Evolutionary conservation across 2,113 vertebrate species (phyloP).

Genomic region (Charadrius vociferus): DNA sequence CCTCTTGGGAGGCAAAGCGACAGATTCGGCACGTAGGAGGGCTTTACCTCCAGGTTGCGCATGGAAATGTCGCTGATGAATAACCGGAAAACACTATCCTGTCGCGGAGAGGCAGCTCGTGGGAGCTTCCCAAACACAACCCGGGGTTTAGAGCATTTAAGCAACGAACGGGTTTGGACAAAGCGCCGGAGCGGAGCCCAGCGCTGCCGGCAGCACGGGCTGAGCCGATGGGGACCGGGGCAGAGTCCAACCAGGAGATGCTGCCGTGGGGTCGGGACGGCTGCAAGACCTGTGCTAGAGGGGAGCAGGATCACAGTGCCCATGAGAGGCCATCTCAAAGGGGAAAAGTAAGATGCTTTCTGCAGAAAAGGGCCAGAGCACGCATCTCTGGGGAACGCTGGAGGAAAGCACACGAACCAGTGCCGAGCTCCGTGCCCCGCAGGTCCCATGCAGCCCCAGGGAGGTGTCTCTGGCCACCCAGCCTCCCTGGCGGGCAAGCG

Average conservation of each 20-base stretch:
- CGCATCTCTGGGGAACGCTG: accelerated
- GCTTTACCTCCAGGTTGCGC: neutral
- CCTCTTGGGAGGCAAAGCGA: neutral
- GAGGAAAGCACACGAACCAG: neutral
- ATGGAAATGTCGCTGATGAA: neutral
- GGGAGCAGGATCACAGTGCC: neutral
- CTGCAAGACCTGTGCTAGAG: neutral
- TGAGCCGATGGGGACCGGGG: accelerated
- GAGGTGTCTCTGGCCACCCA: neutral
- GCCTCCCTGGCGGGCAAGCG: neutral
- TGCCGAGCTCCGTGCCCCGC: accelerated
- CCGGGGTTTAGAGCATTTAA: neutral
- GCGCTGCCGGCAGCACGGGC: neutral
- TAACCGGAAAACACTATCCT: neutral
- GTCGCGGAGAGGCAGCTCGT: neutral
- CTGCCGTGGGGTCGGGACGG: neutral
- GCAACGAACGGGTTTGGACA: neutral
- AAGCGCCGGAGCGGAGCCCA: neutral
- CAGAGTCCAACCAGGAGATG: neutral
- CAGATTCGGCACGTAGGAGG: accelerated
- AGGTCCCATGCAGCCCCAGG: neutral
- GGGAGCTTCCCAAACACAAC: neutral
- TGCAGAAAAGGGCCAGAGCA: neutral
- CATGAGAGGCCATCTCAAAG: neutral
- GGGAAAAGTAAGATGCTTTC: neutral